Percentiles rank a stretch among this genome's conserved stretches.
These are phyloP conservation scores for Styela plicata DNA, from an alignment of 23 tunicate species.

Conservation along the genomic window DNA sequence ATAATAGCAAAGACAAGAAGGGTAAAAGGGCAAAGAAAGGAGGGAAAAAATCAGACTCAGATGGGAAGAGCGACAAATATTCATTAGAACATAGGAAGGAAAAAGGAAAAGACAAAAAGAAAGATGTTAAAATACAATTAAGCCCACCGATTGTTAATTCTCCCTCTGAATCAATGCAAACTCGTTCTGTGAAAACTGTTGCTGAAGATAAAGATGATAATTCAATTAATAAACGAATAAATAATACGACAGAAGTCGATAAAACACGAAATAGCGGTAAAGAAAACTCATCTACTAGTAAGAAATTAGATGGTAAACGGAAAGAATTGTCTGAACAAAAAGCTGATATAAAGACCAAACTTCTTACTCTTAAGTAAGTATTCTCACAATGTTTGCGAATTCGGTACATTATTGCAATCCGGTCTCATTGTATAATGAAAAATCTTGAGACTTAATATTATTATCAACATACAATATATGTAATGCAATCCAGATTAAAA, in stretches of 20 bases:
- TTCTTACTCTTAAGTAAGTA: slow-evolving; percentile 16
- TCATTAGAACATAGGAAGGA: background rate
- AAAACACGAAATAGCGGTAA: background rate
- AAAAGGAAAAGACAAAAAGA: slow-evolving; percentile 4
- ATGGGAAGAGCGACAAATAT: background rate
- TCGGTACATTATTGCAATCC: no score
- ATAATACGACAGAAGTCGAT: background rate
- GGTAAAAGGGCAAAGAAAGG: background rate
- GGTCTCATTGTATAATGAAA: no score
- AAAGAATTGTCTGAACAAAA: slow-evolving; percentile 14
- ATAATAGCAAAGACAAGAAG: background rate
- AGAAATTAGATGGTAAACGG: background rate
- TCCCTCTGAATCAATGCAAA: slow-evolving; percentile 3
- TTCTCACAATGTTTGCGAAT: no score
- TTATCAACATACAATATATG: no score
- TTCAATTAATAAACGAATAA: background rate
- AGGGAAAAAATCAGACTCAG: background rate
- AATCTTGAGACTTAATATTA: no score
- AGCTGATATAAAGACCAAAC: slow-evolving; percentile 18
- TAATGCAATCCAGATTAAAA: no score
- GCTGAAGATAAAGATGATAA: background rate
- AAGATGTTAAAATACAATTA: background rate
- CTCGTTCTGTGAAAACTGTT: background rate
- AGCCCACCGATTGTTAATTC: background rate
- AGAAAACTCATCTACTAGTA: background rate